These are phyloP conservation scores for Hemiprocne comata DNA, from an alignment of 2,113 vertebrate genomes.

Conservation along the genomic window DNA sequence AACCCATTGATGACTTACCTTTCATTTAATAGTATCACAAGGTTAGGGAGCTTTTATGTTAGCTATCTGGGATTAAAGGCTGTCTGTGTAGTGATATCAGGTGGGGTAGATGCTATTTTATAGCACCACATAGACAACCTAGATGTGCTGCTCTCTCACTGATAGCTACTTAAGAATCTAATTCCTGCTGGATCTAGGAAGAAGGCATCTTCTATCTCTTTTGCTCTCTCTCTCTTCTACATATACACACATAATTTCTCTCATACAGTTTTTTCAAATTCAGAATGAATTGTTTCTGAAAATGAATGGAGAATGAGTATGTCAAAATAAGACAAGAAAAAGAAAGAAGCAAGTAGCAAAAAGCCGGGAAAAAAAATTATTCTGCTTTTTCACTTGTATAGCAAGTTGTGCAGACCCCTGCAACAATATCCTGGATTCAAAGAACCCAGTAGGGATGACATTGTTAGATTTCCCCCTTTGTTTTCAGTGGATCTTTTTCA, in stretches of 20 bases:
- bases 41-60: background rate
- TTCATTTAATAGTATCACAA: background rate
- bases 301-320: background rate
- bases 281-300: background rate
- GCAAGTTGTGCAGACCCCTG: background rate
- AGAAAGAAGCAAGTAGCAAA: background rate
- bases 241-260: background rate
- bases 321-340: background rate
- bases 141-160: background rate
- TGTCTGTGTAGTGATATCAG: background rate
- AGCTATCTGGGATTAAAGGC: background rate
- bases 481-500: background rate
- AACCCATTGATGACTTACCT: background rate
- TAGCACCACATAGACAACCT: background rate
- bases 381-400: background rate
- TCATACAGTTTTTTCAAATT: background rate
- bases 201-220: background rate
- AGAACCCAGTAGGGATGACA: background rate
- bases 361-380: background rate
- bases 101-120: background rate
- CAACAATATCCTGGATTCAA: background rate
- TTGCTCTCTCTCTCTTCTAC: background rate
- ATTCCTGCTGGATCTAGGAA: background rate
- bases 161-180: background rate
- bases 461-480: background rate